Conservation (phyloP, 1,140 invertebrate species). For the Lysiphlebus fabarum region DNA sequence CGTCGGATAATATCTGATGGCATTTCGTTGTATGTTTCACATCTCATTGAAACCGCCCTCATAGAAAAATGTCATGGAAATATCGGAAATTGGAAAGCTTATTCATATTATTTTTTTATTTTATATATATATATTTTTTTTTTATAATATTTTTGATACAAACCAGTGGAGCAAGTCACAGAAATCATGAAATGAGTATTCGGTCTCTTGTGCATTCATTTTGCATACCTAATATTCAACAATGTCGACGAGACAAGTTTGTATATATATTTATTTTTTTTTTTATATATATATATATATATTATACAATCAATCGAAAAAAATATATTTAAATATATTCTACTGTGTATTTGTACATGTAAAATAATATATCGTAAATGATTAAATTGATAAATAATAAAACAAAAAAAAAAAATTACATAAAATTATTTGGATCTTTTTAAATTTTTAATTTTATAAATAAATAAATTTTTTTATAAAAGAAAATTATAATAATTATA, state of each 20-base stretch:
- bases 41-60: slow-evolving; percentile 51
- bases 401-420: no score
- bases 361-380: neutral
- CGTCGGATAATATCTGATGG: slow-evolving; percentile 50
- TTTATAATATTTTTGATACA: slow-evolving; percentile 47
- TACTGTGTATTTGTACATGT: neutral
- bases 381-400: no score
- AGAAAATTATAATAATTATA: no score
- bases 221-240: slow-evolving; percentile 43
- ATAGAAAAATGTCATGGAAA: slow-evolving; percentile 54
- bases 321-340: neutral
- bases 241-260: neutral
- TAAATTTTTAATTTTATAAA: no score
- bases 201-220: slow-evolving; percentile 42
- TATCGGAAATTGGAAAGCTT: slow-evolving; percentile 56
- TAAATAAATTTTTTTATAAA: no score
- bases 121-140: no score
- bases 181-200: slow-evolving; percentile 4
- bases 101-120: slow-evolving; percentile 42
- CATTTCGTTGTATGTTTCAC: slow-evolving; percentile 51
- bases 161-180: slow-evolving; percentile 24
- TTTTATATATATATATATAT: no score
- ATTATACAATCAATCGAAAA: neutral
- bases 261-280: neutral
- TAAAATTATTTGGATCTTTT: no score